Evolutionary conservation across 2,888 invertebrate genomes (phyloP), one percentile per base, ranked within the genome.

Genomic region (Polylopha cassiicola): DNA sequence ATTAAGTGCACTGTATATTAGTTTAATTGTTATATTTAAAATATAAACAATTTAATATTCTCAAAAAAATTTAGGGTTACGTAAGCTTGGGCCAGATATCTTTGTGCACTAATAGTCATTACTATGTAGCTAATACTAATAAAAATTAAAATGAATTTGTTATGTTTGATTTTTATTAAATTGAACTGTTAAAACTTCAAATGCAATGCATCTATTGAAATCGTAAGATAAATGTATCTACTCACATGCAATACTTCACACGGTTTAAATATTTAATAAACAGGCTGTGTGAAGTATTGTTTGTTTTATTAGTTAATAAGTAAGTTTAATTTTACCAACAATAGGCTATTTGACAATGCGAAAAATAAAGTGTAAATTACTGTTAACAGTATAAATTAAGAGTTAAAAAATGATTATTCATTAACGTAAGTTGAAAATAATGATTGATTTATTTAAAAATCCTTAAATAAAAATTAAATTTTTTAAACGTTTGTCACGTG

Each of bases 141-240:
- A 52, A 70, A 70, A 72, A 57, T 61, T 61, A 63, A 61, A 71
- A 59, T 61, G 56, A 67, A 70, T 65, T 60, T 73, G 65, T 79
- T 74, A 46, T 43, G 84, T 84, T 84, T 84, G 81, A 82, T 84
- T 85, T 77, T 72, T 77, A 78, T 74, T 73, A 73, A 84, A 84
- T 84, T 84, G 82, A 84, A 84, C 81, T 80, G 68, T 70, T 70
- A 65, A 81, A 80, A 59, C 68, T 65, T 67, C 73, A 72, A 77
- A 84, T 84, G 84, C 82, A 81, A 84, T 84, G 84, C 84, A 84
- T 84, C 74, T 58, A 76, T 76, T 79, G 76, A 78, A 77, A 77
- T 69, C 55, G 84, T 84, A 84, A 84, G 81, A 82, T 84, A 82
- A 65, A 78, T 81, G 59, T 81, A 84, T 84, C 84, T 82, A 69